phyloP scores from a whole-genome alignment of 2,888 invertebrate species.

The Ecdyonurus torrentis region DNA sequence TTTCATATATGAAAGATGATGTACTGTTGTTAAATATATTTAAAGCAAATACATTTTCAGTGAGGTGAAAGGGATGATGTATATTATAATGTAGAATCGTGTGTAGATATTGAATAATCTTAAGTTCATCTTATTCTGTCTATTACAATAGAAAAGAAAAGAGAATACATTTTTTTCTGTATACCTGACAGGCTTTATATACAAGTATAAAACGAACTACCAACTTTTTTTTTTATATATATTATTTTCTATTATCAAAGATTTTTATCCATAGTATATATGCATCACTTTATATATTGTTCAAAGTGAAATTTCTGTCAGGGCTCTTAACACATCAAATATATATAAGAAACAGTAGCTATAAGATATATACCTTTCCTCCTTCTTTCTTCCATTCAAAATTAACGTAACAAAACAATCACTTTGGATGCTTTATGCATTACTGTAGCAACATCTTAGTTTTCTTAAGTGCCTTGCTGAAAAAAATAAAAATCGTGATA shows the following conservation, averaged over 20 bases:
- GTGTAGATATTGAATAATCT: neutral
- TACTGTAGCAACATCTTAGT: too few species aligned
- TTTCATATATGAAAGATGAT: too few species aligned
- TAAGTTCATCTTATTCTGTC: neutral
- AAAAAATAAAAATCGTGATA: neutral
- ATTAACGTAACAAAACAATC: neutral
- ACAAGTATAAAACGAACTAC: neutral
- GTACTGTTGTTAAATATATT: too few species aligned
- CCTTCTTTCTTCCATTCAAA: too few species aligned
- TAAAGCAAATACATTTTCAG: too few species aligned
- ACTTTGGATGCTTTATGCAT: neutral
- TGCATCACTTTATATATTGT: too few species aligned
- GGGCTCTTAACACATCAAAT: neutral
- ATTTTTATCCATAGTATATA: neutral
- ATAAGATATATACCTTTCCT: neutral
- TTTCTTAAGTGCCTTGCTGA: neutral
- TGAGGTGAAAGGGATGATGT: too few species aligned
- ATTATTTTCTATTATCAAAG: neutral
- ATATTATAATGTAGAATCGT: too few species aligned
- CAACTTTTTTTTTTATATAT: neutral
- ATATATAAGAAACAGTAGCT: neutral
- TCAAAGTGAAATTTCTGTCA: neutral
- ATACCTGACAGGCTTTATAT: neutral
- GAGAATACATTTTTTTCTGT: neutral
- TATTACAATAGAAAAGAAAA: neutral